Evolutionary conservation across 2,113 vertebrate species (phyloP), one percentile per base, ranked within the genome.

Genomic region (Serilophus lunatus): DNA sequence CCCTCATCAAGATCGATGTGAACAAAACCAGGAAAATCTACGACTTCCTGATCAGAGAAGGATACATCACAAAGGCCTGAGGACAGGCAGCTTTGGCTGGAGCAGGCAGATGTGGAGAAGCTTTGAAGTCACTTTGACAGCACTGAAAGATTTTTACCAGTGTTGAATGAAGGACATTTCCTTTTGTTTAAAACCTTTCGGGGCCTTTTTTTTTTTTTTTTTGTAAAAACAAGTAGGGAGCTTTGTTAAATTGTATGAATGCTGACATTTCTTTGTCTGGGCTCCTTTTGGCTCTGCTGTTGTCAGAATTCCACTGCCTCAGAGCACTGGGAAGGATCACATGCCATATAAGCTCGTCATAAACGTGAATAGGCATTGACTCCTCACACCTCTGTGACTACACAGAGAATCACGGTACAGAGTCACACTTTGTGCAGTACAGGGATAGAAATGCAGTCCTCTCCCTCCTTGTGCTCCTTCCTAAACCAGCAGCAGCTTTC

Each of bases 21-120:
- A 99, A 99, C 98, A 99, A 99, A 97, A 99, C 99, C 5, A 98
- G 99, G 87, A 99, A 99, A 97, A 99, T 99, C 97, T 99, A 99
- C 20, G 99, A 99, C 94, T 99, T 99, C 97, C 98, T 99, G 20
- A 99, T 99, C 97, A 98, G 99, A 94, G 99, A 99, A 97, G 99
- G 99, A 44, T 98, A 98, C 98, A 99, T 99, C 97, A 99, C 98
- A 9, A 99, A 99, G 96, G 98, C 99, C 60, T 99, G 98, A 97
- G 91, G 54, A 91, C 53, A 49, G 38, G 20, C 87, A 38, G 25
- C 68, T 60, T 57, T 13, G 82, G 81, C 74, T 66, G 65, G 51
- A 60, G 95, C 47, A 49, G 64, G 12, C 86, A 42, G 78, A 65
- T 33, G 53, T 47, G 54, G 79, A 60, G 65, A 72, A 90, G 79